phyloP scores from a whole-genome alignment of 2,113 vertebrate genomes.

The Saccopteryx leptura region DNA sequence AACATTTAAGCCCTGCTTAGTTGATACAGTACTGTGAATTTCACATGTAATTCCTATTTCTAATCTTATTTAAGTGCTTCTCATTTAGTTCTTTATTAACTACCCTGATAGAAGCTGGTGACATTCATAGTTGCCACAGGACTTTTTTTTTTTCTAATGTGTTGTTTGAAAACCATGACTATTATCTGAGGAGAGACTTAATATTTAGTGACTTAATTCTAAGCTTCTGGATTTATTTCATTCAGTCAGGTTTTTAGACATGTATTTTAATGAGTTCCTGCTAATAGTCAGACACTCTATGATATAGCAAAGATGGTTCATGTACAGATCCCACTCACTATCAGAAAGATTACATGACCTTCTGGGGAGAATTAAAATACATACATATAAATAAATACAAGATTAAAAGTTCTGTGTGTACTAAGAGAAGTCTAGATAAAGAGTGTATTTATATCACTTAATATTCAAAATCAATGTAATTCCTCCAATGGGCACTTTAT shows the following conservation, averaged over 20 bases:
- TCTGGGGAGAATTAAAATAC: neutral
- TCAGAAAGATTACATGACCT: neutral
- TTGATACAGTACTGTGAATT: neutral
- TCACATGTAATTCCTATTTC: neutral
- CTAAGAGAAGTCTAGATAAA: neutral
- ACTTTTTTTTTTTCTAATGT: neutral
- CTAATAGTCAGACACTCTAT: neutral
- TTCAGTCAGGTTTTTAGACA: neutral
- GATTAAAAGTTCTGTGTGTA: neutral
- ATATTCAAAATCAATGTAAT: neutral
- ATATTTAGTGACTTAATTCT: conserved; percentile 49
- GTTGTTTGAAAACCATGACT: neutral
- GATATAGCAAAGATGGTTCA: conserved; percentile 23
- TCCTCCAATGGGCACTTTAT: neutral
- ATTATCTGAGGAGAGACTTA: conserved; percentile 11
- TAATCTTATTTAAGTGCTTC: neutral
- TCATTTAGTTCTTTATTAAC: conserved; percentile 47
- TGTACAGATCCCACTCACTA: neutral
- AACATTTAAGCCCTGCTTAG: neutral
- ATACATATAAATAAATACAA: conserved; percentile 53
- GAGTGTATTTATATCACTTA: neutral
- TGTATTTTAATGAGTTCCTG: conserved; percentile 22
- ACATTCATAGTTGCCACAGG: neutral
- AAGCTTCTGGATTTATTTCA: conserved; percentile 44
- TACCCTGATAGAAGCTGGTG: neutral